Evolutionary conservation across 2,888 invertebrate species (phyloP), one percentile per base, ranked within the genome.

Genomic region (Achlya flavicornis): DNA sequence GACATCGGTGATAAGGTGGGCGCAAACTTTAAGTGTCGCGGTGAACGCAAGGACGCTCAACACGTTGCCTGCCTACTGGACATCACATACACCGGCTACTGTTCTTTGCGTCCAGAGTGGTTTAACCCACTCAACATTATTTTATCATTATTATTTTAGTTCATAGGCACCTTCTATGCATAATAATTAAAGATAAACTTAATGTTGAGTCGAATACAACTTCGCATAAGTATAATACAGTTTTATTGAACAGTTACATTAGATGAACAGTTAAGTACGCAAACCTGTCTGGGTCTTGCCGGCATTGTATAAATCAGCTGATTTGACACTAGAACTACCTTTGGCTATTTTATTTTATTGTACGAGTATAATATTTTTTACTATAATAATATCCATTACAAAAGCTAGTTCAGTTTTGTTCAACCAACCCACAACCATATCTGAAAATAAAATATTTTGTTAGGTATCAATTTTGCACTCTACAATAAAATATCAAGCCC

Each of bases 41-140:
- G 89, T 91, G 91, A 92, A 92, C 74, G 92, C 91, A 92, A 93
- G 92, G 93, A 92, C 92, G 84, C 78, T 75, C 69, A 72, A 72
- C 76, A 75, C 70, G 67, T 71, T 69, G 74, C 69, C 75, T 76
- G 74, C 77, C 73, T 73, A 77, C 77, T 74, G 81, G 80, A 77
- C 76, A 76, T 77, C 73, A 75, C 70, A 71, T 71, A 73, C 68
- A 74, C 68, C 67, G 70, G 67, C 66, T 73, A 72, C 67, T 70
- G 70, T 71, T 58, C 53, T 53, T 71, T 70, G 41, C 12, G 4
- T 12, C 12, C 73, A 74, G 72, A 72, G 72, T 67, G 69, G 75
- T 75, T 70, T 70, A 72, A 76, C 78, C 70, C 76, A 67, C 65
- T 66, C 66, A 61, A 66, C 68, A 63, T 57, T 63, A 72, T 69